phyloP scores from a whole-genome alignment of 2,113 vertebrate genomes.

The Muntiacus muntjak region DNA sequence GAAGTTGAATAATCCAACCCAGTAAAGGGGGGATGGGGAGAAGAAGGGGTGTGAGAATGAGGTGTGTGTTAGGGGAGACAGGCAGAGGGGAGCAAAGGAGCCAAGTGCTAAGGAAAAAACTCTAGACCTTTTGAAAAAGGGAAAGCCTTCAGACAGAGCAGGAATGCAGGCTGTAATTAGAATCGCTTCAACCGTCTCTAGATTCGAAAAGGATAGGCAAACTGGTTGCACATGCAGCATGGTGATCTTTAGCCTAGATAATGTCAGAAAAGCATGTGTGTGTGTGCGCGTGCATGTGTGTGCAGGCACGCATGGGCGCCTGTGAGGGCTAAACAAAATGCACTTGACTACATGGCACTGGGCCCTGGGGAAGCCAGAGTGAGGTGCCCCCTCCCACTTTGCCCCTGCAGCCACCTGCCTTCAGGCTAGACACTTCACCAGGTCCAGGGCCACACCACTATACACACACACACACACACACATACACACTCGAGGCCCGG shows the following conservation, averaged over 20 bases:
- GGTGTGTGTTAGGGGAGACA: constrained; percentile 50
- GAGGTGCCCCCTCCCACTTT: background rate
- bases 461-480: background rate
- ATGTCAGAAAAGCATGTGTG: background rate
- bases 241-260: constrained; percentile 46
- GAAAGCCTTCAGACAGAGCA: constrained; percentile 71
- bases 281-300: background rate
- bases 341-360: constrained; percentile 6
- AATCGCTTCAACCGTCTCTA: constrained; percentile 56
- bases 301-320: background rate
- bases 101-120: constrained; percentile 52
- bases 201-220: constrained; percentile 69
- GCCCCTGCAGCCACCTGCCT: background rate
- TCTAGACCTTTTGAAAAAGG: constrained; percentile 59
- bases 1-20: constrained; percentile 47
- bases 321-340: constrained; percentile 14
- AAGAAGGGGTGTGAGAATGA: constrained; percentile 62
- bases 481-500: background rate
- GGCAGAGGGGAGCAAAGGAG: constrained; percentile 39
- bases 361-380: background rate
- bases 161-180: constrained; percentile 72
- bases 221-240: constrained; percentile 52
- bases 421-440: background rate
- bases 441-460: background rate
- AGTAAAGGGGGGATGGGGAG: background rate